These are phyloP conservation scores for Hydrophis major DNA, from an alignment of 2,797 vertebrate species.

Conservation along the genomic window DNA sequence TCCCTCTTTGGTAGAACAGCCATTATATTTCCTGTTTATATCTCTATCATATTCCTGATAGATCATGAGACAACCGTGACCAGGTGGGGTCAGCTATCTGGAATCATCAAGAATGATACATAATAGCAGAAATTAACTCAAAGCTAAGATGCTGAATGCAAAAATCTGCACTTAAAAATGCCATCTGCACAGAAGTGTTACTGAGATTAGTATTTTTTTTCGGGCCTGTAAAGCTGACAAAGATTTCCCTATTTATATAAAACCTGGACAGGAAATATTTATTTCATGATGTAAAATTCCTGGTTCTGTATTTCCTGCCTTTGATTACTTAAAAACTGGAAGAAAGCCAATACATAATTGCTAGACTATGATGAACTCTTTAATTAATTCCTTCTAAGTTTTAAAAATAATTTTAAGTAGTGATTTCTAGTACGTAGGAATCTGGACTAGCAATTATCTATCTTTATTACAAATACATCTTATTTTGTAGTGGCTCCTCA, in stretches of 20 bases:
- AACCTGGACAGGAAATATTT: background rate
- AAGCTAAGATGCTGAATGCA: background rate
- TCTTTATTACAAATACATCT: background rate
- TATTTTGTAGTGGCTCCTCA: background rate
- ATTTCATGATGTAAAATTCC: background rate
- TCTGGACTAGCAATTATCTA: background rate
- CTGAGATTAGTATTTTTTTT: conserved; percentile 15
- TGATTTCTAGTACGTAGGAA: background rate
- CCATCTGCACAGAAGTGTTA: conserved; percentile 19
- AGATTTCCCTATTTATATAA: background rate
- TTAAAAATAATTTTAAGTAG: background rate
- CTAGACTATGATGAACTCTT: background rate
- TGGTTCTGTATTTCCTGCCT: background rate
- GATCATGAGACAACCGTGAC: background rate
- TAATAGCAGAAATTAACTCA: background rate
- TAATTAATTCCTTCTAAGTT: conserved; percentile 3
- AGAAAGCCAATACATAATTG: background rate
- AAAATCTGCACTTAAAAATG: background rate
- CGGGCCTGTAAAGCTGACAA: background rate
- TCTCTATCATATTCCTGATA: background rate
- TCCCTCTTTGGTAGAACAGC: background rate
- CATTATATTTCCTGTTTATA: background rate
- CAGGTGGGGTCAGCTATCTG: background rate
- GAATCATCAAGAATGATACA: background rate
- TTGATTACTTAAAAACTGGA: background rate